Evolutionary conservation across 2,888 invertebrate genomes (phyloP).

Genomic region (Eurois occulta): DNA sequence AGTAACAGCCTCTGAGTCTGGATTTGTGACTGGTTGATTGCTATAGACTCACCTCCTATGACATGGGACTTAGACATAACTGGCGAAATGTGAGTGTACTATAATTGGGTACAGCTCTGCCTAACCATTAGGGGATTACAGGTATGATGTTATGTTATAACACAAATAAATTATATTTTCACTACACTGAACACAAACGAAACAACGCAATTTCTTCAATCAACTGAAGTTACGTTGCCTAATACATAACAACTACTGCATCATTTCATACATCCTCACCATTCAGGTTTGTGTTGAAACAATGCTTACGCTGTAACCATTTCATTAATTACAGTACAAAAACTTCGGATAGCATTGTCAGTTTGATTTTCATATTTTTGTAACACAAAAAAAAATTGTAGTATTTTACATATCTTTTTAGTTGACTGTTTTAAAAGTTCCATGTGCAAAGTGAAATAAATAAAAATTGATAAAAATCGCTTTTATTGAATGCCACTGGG

Average conservation of each 20-base stretch:
- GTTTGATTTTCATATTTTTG: constrained; percentile 11
- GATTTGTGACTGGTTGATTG: too few species aligned
- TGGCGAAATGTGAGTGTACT: too few species aligned
- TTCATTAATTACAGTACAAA: not conserved
- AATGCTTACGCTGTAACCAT: not conserved
- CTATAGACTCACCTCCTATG: too few species aligned
- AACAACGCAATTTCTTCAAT: not conserved
- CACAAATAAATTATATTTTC: too few species aligned
- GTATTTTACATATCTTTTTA: not conserved
- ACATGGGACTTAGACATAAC: too few species aligned
- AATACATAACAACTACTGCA: not conserved
- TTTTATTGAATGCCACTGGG: not conserved
- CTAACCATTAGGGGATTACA: too few species aligned
- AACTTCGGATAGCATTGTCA: not conserved
- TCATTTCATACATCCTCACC: constrained; percentile 18
- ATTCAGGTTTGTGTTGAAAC: constrained; percentile 27
- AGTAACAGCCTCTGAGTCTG: too few species aligned
- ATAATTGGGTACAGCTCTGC: too few species aligned
- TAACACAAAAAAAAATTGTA: not conserved
- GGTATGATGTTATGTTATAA: too few species aligned
- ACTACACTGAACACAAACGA: not conserved
- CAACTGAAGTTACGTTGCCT: constrained; percentile 9
- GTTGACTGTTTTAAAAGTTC: not conserved
- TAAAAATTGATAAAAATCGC: not conserved
- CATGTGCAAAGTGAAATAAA: not conserved